phyloP scores from a whole-genome alignment of 2,797 vertebrate genomes.

The Thaleichthys pacificus region DNA sequence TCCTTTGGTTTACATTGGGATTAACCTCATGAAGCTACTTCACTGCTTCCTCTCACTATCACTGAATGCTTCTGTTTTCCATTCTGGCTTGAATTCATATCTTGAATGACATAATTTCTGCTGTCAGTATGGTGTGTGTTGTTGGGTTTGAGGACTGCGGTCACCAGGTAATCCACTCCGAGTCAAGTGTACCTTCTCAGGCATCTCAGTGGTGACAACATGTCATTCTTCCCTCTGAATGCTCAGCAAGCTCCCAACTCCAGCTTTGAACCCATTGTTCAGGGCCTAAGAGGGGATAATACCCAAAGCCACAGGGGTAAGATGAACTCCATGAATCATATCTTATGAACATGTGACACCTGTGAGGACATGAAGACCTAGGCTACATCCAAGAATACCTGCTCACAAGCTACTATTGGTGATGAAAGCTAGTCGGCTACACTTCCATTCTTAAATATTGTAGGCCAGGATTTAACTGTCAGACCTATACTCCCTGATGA shows the following conservation, averaged over 20 bases:
- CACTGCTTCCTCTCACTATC: too few relatives aligned
- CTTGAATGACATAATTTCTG: slow-evolving; percentile 44
- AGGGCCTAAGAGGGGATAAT: slow-evolving; percentile 39
- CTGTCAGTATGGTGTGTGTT: slow-evolving; percentile 1
- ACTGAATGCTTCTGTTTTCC: slow-evolving; percentile 12
- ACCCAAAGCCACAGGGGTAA: slow-evolving; percentile 44
- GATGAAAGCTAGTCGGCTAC: slow-evolving; percentile 4
- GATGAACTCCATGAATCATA: slow-evolving; percentile 58
- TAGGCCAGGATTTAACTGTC: slow-evolving; percentile 17
- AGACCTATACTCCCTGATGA: slow-evolving; percentile 37
- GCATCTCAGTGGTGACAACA: slow-evolving; percentile 46
- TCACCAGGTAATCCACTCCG: slow-evolving; percentile 39
- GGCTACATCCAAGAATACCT: not conserved
- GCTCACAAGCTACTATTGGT: not conserved
- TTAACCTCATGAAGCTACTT: slow-evolving; percentile 19
- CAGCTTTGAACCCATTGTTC: slow-evolving; percentile 66
- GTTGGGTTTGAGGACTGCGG: slow-evolving; percentile 15
- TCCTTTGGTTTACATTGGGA: slow-evolving; percentile 17
- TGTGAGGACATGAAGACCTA: slow-evolving; percentile 31
- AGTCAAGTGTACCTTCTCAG: slow-evolving; percentile 45
- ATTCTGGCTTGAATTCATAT: slow-evolving; percentile 35
- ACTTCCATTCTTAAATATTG: not conserved
- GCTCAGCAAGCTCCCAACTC: slow-evolving; percentile 51
- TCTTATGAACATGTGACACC: slow-evolving; percentile 56
- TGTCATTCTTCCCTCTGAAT: slow-evolving; percentile 41